phyloP scores from a whole-genome alignment of 2,888 invertebrate genomes.

The Chouioia cunea region DNA sequence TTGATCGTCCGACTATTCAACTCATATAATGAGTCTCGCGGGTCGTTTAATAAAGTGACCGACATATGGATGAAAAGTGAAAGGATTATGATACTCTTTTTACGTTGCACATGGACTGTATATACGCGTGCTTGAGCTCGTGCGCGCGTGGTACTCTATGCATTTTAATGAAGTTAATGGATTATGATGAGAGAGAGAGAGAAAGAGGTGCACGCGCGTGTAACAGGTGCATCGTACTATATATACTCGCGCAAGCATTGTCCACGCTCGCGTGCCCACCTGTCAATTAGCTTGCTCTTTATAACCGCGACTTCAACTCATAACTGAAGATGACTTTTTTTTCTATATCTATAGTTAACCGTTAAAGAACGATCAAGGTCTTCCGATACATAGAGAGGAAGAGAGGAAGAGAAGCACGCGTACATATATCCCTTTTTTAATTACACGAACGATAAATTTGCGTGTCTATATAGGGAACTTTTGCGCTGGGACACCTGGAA shows the following conservation, averaged over 20 bases:
- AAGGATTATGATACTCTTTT: constrained; percentile 17
- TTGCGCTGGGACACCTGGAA: too few species aligned
- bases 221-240: background rate
- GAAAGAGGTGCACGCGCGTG: constrained; percentile 16
- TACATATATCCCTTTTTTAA: too few species aligned
- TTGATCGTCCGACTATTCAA: background rate
- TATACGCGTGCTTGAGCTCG: background rate
- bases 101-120: background rate
- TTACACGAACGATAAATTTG: too few species aligned
- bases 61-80: constrained; percentile 39
- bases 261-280: background rate
- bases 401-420: too few species aligned
- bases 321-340: too few species aligned
- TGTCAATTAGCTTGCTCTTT: constrained; percentile 31
- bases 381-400: too few species aligned
- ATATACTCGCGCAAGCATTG: background rate
- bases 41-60: constrained; percentile 19
- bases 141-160: constrained; percentile 18
- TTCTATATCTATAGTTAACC: too few species aligned
- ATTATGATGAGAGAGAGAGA: constrained; percentile 2
- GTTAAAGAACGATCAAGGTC: too few species aligned
- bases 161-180: constrained; percentile 35
- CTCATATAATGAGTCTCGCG: background rate
- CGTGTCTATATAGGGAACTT: too few species aligned
- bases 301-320: background rate